A percentile compares a stretch with the other conserved stretches of the same genome.
phyloP scores from a whole-genome alignment of 2,888 invertebrate genomes.

The Cantharis nigra region DNA sequence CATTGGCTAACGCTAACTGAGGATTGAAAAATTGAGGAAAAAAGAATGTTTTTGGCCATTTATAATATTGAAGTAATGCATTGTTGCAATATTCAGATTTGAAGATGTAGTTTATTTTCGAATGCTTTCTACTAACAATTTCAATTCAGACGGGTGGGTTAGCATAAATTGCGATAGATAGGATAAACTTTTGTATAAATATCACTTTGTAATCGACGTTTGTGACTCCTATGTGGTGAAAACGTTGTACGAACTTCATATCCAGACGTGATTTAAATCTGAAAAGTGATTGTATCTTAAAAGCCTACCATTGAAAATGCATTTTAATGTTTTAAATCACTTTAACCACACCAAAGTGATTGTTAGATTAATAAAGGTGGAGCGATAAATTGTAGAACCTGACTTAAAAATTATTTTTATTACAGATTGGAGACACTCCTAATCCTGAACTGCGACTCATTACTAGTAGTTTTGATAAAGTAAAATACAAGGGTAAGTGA shows the following conservation, averaged over 20 bases:
- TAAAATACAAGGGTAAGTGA: constrained; percentile 79
- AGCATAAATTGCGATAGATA: neutral
- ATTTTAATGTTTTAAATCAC: constrained; percentile 9
- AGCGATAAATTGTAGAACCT: constrained; percentile 13
- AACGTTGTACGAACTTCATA: neutral
- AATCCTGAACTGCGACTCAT: constrained; percentile 85
- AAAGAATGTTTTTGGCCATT: neutral
- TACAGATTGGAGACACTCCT: constrained; percentile 84
- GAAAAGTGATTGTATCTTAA: neutral
- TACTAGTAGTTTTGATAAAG: constrained; percentile 86
- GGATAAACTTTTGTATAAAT: neutral
- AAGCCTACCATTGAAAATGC: neutral
- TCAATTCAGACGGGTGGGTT: neutral
- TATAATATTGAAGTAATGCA: neutral
- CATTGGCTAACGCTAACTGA: too few species aligned
- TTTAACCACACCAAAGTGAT: constrained; percentile 45
- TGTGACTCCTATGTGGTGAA: neutral
- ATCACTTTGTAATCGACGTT: neutral
- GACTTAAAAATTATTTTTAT: constrained; percentile 34
- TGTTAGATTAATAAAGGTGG: constrained; percentile 37
- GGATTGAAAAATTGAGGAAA: too few species aligned
- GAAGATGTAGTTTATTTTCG: neutral
- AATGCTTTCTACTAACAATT: neutral
- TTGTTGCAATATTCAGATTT: neutral
- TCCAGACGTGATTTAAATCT: neutral